phyloP scores from a whole-genome alignment of 2,797 vertebrate genomes.

The Poeciliopsis gracilis region DNA sequence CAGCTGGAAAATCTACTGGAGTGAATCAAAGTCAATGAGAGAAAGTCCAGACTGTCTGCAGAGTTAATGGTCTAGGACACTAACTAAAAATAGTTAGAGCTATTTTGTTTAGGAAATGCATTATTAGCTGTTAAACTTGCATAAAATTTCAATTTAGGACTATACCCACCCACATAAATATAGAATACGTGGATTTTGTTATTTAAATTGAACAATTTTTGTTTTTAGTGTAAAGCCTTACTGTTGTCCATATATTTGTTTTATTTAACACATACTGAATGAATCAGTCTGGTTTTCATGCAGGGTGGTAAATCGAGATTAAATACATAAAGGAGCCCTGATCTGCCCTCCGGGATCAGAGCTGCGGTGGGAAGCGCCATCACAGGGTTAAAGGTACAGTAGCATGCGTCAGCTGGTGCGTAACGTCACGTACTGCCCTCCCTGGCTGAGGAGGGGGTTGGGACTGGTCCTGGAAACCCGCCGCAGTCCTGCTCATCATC shows the following conservation, averaged over 20 bases:
- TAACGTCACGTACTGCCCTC: constrained; percentile 36
- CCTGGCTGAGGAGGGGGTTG: neutral
- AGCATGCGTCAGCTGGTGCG: constrained; percentile 72
- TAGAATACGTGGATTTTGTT: neutral
- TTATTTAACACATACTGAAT: neutral
- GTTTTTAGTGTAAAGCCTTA: neutral
- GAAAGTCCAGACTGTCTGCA: too few species aligned
- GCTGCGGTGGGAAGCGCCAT: constrained; percentile 59
- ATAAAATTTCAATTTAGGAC: neutral
- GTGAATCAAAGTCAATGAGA: too few species aligned
- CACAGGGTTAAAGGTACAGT: constrained; percentile 74
- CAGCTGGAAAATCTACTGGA: too few species aligned
- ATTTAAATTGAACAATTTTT: neutral
- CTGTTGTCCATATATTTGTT: neutral
- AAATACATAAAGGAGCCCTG: neutral
- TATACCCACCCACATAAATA: neutral
- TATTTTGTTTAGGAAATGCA: neutral
- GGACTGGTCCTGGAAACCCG: constrained; percentile 58
- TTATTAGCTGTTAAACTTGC: neutral
- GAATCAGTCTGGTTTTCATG: neutral
- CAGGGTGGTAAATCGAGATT: neutral
- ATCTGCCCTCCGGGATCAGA: constrained; percentile 34
- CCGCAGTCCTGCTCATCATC: constrained; percentile 72
- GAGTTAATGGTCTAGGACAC: too few species aligned
- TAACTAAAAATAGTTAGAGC: neutral